Evolutionary conservation across 1,140 invertebrate genomes (phyloP), one percentile per base, ranked within the genome.

Genomic region (Chironomus tepperi): DNA sequence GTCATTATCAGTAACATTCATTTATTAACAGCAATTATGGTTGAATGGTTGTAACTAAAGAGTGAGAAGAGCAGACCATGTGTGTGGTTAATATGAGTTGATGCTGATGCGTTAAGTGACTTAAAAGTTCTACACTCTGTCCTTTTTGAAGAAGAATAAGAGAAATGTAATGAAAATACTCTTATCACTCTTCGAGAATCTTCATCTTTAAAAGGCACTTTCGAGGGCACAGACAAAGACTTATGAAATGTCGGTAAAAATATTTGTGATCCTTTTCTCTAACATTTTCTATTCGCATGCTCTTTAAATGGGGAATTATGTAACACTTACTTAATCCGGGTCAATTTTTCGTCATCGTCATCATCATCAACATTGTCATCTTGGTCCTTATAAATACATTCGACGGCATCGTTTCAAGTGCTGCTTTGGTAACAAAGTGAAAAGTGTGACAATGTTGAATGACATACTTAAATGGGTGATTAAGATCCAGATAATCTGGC

Each of bases 391-490:
- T 57, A 57, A 57, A 12, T n/a, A 57, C n/a, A 57, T 57, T 57
- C n/a, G 47, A 57, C 12, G 47, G 47, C 12, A 57, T 34, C 24
- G 24, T 34, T 34, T 34, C 24, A 34, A 34, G 24, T 34, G 10
- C n/a, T 57, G 12, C 47, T 57, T 57, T 12, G n/a, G 47, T 10
- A 47, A 10, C 9, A 57, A n/a, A 57, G 65, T 70, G 65, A 67
- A 70, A 70, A 70, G 65, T 70, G 65, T 70, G 65, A 70, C 65
- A 70, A 70, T 70, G 3, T 70, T 70, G 65, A 70, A 21, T 70
- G 65, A 70, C 65, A 70, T 16, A 19, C 18, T 70, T 70, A 70
- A 70, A 70, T 70, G 19, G 65, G 19, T 70, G 65, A 70, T 70
- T 70, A 70, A 70, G 65, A 70, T 70, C 16, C 47, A 18, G 65